Evolutionary conservation across 2,888 invertebrate species (phyloP).

Genomic region (Chymomyza amoena): DNA sequence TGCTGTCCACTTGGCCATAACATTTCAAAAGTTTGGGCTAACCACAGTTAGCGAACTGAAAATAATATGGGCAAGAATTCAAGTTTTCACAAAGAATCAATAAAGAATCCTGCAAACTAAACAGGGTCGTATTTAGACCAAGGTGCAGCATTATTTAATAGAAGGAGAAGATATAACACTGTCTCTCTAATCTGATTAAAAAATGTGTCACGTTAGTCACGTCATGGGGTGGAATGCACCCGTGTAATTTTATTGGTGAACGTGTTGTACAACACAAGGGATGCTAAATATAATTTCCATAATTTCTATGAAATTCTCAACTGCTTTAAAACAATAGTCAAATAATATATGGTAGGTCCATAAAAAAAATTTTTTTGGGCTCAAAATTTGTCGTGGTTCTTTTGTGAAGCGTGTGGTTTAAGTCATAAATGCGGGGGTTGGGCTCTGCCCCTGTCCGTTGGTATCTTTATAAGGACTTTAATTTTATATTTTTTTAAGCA

Average conservation of each 20-base stretch:
- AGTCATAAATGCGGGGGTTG: not conserved
- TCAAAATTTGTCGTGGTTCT: not conserved
- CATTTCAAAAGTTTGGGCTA: slow-evolving; percentile 2
- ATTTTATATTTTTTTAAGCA: too few relatives aligned
- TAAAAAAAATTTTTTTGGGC: not conserved
- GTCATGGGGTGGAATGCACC: not conserved
- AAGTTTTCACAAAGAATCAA: not conserved
- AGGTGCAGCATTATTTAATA: not conserved
- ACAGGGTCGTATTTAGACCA: not conserved
- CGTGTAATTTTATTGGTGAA: not conserved
- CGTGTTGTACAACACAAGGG: not conserved
- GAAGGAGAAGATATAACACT: not conserved
- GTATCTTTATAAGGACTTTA: too few relatives aligned
- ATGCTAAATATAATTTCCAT: not conserved
- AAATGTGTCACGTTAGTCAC: not conserved
- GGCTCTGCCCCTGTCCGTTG: not conserved
- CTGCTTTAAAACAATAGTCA: not conserved
- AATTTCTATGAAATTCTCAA: not conserved
- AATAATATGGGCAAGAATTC: not conserved
- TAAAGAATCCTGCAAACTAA: not conserved
- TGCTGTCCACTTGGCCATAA: not conserved
- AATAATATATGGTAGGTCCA: not conserved
- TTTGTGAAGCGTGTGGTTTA: not conserved
- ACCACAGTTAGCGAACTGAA: slow-evolving; percentile 2
- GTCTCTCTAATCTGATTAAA: not conserved